phyloP scores from a whole-genome alignment of 2,113 vertebrate species.

The Podocnemis expansa region DNA sequence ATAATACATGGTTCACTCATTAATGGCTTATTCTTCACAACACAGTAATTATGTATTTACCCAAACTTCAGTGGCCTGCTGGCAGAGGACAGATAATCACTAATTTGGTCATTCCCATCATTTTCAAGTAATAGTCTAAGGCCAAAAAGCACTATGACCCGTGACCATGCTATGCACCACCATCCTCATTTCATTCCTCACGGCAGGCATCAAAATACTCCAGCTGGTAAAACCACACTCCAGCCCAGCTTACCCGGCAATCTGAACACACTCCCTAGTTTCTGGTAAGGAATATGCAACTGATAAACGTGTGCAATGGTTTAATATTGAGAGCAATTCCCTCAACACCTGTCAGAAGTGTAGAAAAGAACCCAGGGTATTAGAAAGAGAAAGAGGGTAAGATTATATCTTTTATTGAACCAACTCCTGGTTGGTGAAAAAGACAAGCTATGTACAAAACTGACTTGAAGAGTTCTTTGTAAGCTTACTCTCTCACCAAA shows the following conservation, averaged over 20 bases:
- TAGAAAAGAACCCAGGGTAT: neutral
- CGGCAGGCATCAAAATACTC: neutral
- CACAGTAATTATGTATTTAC: neutral
- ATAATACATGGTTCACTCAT: neutral
- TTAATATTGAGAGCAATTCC: neutral
- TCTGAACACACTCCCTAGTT: neutral
- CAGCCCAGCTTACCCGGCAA: neutral
- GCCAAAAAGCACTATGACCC: neutral
- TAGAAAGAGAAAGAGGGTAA: too few species aligned
- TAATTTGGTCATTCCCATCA: neutral
- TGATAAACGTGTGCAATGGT: neutral
- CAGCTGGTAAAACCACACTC: neutral
- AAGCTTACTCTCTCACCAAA: neutral
- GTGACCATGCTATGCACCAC: neutral
- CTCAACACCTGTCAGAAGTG: neutral
- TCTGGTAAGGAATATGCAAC: neutral
- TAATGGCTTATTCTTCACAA: neutral
- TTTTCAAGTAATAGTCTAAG: neutral
- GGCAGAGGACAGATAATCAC: neutral
- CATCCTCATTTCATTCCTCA: neutral
- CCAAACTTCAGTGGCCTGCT: neutral
- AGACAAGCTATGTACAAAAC: neutral
- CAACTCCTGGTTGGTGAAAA: neutral
- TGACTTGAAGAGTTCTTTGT: neutral
- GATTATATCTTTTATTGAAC: neutral